Percentiles rank a stretch among this genome's conserved stretches.
Conservation (phyloP, 2,888 invertebrate species). For the Pammene fasciana region DNA sequence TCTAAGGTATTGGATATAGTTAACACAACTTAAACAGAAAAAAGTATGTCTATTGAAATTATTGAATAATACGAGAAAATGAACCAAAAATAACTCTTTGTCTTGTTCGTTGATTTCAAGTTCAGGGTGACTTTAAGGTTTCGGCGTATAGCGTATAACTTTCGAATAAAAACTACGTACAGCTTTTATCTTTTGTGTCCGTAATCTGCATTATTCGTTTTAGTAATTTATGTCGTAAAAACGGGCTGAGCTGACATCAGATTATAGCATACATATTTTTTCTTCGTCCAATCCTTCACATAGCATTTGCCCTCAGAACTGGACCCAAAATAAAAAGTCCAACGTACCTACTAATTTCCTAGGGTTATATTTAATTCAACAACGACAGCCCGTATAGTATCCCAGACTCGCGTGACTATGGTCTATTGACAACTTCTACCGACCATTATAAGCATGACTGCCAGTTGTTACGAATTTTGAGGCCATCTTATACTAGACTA, state of each 20-base stretch:
- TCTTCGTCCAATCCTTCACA: background rate
- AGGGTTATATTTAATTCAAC: constrained; percentile 7
- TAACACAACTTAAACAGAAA: background rate
- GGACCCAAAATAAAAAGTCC: background rate
- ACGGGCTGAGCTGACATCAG: too few species aligned
- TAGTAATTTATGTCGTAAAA: too few species aligned
- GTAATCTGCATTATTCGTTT: too few species aligned
- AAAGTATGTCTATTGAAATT: too few species aligned
- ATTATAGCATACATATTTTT: too few species aligned
- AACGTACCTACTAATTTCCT: constrained; percentile 6
- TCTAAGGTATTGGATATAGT: background rate
- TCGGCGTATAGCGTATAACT: too few species aligned
- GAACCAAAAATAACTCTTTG: too few species aligned
- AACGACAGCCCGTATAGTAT: constrained; percentile 3
- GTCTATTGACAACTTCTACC: background rate
- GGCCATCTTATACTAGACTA: constrained; percentile 6
- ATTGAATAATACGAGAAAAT: too few species aligned
- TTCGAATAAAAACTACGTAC: too few species aligned
- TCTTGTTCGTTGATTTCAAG: too few species aligned
- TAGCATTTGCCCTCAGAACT: constrained; percentile 4
- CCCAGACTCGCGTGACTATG: constrained; percentile 1
- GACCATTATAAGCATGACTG: background rate
- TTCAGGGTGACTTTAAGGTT: too few species aligned
- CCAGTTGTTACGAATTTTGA: background rate
- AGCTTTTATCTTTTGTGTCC: too few species aligned